A percentile compares a stretch with the other conserved stretches of the same genome.
These are phyloP conservation scores for Reinhardtius hippoglossoides DNA, from an alignment of 2,113 vertebrate species.

Conservation along the genomic window DNA sequence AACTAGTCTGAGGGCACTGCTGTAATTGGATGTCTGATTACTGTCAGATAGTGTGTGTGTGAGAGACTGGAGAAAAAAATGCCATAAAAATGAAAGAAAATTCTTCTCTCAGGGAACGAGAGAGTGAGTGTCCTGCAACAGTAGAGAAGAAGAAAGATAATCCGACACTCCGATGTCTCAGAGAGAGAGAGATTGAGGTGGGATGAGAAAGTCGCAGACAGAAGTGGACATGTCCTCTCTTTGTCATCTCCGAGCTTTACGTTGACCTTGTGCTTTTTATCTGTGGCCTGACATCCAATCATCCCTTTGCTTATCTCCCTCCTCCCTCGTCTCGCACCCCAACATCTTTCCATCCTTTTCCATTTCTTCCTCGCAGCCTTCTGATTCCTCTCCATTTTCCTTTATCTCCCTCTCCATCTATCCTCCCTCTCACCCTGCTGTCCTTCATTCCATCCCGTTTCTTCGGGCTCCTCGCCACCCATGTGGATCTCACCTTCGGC, in stretches of 20 bases:
- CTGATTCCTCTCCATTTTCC: not conserved
- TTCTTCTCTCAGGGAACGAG: slow-evolving; percentile 34
- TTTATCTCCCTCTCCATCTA: slow-evolving; percentile 15
- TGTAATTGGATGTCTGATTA: slow-evolving; percentile 80
- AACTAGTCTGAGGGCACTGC: slow-evolving; percentile 45
- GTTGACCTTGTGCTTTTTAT: slow-evolving; percentile 75
- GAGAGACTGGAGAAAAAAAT: not conserved
- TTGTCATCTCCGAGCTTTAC: slow-evolving; percentile 70
- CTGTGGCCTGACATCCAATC: slow-evolving; percentile 72
- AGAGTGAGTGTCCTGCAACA: slow-evolving; percentile 12
- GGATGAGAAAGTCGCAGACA: slow-evolving; percentile 15
- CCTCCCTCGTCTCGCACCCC: slow-evolving; percentile 22
- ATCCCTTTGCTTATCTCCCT: slow-evolving; percentile 65
- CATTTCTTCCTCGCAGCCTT: slow-evolving; percentile 30
- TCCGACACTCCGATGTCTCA: slow-evolving; percentile 23
- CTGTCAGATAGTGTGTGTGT: slow-evolving; percentile 57
- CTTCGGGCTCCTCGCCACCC: not conserved
- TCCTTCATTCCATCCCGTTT: slow-evolving; percentile 10
- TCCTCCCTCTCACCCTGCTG: not conserved
- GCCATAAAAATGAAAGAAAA: slow-evolving; percentile 38
- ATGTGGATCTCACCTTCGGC: not conserved
- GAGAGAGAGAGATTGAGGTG: not conserved
- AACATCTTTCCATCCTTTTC: slow-evolving; percentile 41
- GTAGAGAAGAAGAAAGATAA: slow-evolving; percentile 35
- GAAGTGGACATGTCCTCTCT: slow-evolving; percentile 58